phyloP scores from a whole-genome alignment of 2,888 invertebrate genomes.

The Harmothoe impar region DNA sequence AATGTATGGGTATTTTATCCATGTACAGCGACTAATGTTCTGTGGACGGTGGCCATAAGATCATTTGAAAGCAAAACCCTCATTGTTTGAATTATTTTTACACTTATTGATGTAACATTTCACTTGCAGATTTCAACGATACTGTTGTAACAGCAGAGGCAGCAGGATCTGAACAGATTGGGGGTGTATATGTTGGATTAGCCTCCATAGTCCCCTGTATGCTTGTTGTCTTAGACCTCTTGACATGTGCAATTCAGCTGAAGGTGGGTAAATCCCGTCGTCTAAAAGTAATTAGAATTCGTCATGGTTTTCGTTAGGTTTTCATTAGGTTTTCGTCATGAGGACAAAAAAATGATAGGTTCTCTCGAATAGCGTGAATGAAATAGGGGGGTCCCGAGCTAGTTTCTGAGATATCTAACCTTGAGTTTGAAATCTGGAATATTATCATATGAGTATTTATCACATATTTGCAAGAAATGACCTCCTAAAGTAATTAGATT shows the following conservation, averaged over 20 bases:
- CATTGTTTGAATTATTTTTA: neutral
- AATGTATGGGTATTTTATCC: neutral
- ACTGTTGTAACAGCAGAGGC: neutral
- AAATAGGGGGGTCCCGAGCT: too few relatives aligned
- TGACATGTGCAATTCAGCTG: neutral
- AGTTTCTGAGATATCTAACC: too few relatives aligned
- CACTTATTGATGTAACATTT: neutral
- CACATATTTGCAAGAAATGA: too few relatives aligned
- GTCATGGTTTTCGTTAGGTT: too few relatives aligned
- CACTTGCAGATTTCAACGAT: neutral
- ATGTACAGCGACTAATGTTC: neutral
- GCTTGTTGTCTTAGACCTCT: neutral
- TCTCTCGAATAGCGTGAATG: too few relatives aligned
- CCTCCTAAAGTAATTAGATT: too few relatives aligned
- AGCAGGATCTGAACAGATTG: neutral
- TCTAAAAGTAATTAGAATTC: too few relatives aligned
- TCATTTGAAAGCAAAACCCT: neutral
- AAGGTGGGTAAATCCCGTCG: too few relatives aligned
- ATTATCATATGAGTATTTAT: too few relatives aligned
- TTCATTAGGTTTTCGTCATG: too few relatives aligned
- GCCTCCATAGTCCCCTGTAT: neutral
- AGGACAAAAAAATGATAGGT: too few relatives aligned
- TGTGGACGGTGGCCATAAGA: neutral
- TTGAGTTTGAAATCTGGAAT: too few relatives aligned
- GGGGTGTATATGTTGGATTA: neutral